Base-by-base conservation (phyloP, 2,797 vertebrate genomes). In the Hoplostethus mediterraneus region DNA sequence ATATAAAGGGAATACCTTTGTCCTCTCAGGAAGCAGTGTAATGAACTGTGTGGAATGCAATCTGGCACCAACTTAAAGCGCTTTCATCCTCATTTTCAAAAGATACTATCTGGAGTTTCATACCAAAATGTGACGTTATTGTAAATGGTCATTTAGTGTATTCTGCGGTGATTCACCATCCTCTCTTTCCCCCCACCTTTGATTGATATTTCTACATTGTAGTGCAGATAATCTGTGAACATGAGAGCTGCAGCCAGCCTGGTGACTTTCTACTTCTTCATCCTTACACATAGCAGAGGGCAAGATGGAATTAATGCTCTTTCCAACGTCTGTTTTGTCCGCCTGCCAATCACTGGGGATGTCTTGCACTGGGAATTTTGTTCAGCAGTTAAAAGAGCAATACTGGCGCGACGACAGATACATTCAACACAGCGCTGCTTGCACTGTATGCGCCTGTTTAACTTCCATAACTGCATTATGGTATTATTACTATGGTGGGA, bases 41-140 rank as follows among this genome's bases (percentile, higher is more conserved):
- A 80, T 88, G 83, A 86, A 79, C 76, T 87, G 75, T 87, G 84
- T 67, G 71, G 68, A 89, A 89, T 85, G 77, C 62, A 82, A 88
- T 87, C 84, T 76, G 67, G 75, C 75, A 84, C 64, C 76, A 67
- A 76, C 65, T 71, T 77, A 75, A 89, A 87, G 72, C 25, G 11
- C 28, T 40, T 82, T 80, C 77, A 61, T 52, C 58, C 77, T 85
- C n/a, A 38, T 73, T 85, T 87, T 90, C 65, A 77, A 85, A 87
- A 65, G 49, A 74, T 75, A 60, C 66, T 74, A 58, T 87, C 84
- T 58, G 30, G 58, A 81, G 71, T 77, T 82, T 73, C 31, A 60
- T 75, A 75, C 60, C 21, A 75, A 68, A 74, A 53, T 70, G 31
- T 25, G 55, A 5, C 64, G 57, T 53, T 21, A 47, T 53, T 73